Evolutionary conservation across 2,888 invertebrate genomes (phyloP).

Genomic region (Nezara viridula): DNA sequence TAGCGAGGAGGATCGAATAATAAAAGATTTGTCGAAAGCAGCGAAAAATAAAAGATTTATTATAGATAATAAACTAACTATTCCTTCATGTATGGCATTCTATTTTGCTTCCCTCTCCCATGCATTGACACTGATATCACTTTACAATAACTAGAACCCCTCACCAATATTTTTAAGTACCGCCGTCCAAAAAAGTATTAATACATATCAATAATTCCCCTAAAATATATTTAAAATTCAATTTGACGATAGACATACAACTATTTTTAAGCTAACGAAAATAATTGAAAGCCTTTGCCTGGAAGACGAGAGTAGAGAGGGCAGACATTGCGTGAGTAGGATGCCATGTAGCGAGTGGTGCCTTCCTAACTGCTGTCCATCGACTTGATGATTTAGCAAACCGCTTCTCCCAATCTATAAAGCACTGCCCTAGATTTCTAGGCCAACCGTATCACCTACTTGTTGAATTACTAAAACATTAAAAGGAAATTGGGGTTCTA

Average conservation of each 20-base stretch:
- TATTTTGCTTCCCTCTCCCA: too few relatives aligned
- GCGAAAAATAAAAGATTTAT: too few relatives aligned
- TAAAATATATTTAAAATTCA: neutral
- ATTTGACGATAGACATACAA: neutral
- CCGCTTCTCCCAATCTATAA: constrained; percentile 10
- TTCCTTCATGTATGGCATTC: too few relatives aligned
- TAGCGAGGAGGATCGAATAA: too few relatives aligned
- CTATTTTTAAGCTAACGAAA: neutral
- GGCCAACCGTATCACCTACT: neutral
- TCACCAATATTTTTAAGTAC: too few relatives aligned
- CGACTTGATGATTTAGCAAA: neutral
- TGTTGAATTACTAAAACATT: neutral
- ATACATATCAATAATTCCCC: neutral
- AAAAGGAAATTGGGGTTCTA: neutral
- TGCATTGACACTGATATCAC: too few relatives aligned
- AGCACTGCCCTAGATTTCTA: constrained; percentile 3
- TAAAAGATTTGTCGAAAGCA: too few relatives aligned
- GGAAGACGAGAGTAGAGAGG: neutral
- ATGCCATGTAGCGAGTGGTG: neutral
- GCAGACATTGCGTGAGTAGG: neutral
- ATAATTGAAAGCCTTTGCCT: neutral
- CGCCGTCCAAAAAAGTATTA: too few relatives aligned
- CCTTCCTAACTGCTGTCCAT: neutral
- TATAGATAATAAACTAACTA: too few relatives aligned
- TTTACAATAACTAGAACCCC: too few relatives aligned